A percentile compares a stretch with the other conserved stretches of the same genome.
These are phyloP conservation scores for Dexiosoma caninum DNA, from an alignment of 2,888 invertebrate genomes.

Conservation along the genomic window DNA sequence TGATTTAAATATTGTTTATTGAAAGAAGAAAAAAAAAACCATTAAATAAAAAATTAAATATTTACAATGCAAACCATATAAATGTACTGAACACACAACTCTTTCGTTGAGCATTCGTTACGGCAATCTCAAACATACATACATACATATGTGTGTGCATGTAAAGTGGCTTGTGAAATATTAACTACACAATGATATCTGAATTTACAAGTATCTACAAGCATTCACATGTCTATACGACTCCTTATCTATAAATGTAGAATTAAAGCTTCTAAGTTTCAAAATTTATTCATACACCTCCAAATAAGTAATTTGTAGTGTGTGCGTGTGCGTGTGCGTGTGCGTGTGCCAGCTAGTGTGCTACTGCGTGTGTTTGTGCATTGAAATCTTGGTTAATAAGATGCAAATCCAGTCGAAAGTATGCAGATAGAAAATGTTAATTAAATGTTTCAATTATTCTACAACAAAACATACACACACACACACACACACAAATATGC, in stretches of 20 bases:
- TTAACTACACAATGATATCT: background rate
- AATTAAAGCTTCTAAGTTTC: conserved; percentile 2
- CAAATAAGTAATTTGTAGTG: too few species aligned
- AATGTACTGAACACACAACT: conserved; percentile 6
- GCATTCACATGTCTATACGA: background rate
- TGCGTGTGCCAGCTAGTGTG: background rate
- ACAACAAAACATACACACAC: background rate
- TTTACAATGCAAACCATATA: conserved; percentile 38
- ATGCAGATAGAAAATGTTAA: conserved; percentile 45
- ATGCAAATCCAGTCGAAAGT: conserved; percentile 35
- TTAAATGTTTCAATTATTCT: conserved; percentile 42
- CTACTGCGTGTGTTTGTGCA: background rate
- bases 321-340: background rate
- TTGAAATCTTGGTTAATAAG: conserved; percentile 48
- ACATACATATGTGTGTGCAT: background rate
- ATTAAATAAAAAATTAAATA: conserved; percentile 44
- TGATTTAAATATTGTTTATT: conserved; percentile 56
- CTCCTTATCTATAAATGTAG: background rate
- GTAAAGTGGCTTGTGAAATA: too few species aligned
- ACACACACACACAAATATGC: too few species aligned
- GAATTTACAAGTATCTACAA: background rate
- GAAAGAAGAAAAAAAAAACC: conserved; percentile 16
- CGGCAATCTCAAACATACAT: background rate
- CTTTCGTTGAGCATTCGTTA: background rate
- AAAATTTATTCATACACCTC: conserved; percentile 3